Evolutionary conservation across 2,797 vertebrate genomes (phyloP).

Genomic region (Hippocampus kuda): DNA sequence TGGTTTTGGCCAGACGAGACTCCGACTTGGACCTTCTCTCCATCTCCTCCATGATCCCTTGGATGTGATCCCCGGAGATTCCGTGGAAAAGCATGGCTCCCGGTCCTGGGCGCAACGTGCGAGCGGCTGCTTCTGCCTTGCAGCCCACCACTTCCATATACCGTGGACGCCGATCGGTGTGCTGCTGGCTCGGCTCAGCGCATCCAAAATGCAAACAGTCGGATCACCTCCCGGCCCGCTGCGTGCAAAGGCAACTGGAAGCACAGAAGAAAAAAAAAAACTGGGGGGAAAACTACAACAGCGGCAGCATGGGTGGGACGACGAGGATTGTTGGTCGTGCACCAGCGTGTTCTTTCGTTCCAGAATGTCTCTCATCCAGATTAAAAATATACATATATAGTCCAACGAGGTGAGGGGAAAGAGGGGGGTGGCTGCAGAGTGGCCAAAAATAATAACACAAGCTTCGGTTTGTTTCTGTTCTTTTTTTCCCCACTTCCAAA

Average conservation of each 20-base stretch:
- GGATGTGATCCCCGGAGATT: conserved; percentile 99
- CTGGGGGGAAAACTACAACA: conserved; percentile 22
- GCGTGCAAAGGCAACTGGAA: conserved; percentile 35
- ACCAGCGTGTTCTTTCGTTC: conserved; percentile 45
- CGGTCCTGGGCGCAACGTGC: conserved; percentile 93
- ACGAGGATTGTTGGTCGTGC: conserved; percentile 26
- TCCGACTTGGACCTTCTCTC: conserved; percentile 92
- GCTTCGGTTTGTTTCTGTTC: conserved; percentile 54
- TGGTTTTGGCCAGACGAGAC: conserved; percentile 87
- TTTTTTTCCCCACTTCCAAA: conserved; percentile 44
- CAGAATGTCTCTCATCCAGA: conserved; percentile 47
- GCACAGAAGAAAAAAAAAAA: conserved; percentile 15
- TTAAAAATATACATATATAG: conserved; percentile 48
- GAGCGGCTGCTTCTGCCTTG: conserved; percentile 91
- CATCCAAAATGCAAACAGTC: conserved; percentile 67
- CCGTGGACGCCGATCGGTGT: conserved; percentile 37
- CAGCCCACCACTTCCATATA: conserved; percentile 99
- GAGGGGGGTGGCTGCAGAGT: conserved; percentile 29
- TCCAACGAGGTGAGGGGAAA: conserved; percentile 48
- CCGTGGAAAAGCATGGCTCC: conserved; percentile 99
- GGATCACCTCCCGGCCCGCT: conserved; percentile 37
- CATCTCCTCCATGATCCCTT: conserved; percentile 99
- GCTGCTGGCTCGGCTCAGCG: conserved; percentile 68
- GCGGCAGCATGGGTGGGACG: conserved; percentile 38
- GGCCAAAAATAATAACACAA: conserved; percentile 50